A percentile compares a stretch with the other conserved stretches of the same genome.
phyloP scores from a whole-genome alignment of 2,113 vertebrate genomes.

The Prochilodus magdalenae region DNA sequence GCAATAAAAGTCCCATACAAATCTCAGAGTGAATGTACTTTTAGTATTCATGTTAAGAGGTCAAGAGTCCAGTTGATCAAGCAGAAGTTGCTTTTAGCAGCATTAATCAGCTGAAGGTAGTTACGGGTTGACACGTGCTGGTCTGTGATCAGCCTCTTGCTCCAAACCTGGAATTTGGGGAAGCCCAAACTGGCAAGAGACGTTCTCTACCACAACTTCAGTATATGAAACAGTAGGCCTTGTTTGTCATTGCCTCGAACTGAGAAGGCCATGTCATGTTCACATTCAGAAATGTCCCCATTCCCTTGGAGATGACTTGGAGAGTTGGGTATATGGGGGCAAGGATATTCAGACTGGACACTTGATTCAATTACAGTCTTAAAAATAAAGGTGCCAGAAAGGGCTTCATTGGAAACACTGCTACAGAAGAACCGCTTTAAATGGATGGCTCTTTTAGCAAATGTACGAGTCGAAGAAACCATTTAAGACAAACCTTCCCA shows the following conservation, averaged over 20 bases:
- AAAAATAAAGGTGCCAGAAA: not conserved
- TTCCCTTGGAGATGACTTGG: not conserved
- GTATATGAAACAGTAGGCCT: not conserved
- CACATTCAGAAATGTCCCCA: not conserved
- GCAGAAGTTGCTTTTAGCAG: conserved; percentile 12
- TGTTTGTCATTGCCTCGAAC: not conserved
- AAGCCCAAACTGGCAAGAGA: not conserved
- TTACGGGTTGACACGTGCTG: not conserved
- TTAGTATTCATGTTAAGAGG: conserved; percentile 7
- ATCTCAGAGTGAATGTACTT: not conserved
- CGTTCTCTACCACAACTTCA: not conserved
- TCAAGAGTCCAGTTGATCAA: conserved; percentile 22
- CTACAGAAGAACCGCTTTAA: not conserved
- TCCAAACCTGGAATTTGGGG: not conserved
- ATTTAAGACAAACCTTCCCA: not conserved
- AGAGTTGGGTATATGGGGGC: not conserved
- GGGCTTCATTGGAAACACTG: not conserved
- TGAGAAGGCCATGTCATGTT: not conserved
- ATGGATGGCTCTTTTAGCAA: not conserved
- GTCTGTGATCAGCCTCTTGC: not conserved
- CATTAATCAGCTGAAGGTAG: not conserved
- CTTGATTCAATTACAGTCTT: conserved; percentile 1
- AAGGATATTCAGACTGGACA: not conserved
- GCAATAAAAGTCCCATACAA: not conserved
- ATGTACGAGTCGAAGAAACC: no score